Evolutionary conservation across 2,113 vertebrate genomes (phyloP).

Genomic region (Syrrhaptes paradoxus): DNA sequence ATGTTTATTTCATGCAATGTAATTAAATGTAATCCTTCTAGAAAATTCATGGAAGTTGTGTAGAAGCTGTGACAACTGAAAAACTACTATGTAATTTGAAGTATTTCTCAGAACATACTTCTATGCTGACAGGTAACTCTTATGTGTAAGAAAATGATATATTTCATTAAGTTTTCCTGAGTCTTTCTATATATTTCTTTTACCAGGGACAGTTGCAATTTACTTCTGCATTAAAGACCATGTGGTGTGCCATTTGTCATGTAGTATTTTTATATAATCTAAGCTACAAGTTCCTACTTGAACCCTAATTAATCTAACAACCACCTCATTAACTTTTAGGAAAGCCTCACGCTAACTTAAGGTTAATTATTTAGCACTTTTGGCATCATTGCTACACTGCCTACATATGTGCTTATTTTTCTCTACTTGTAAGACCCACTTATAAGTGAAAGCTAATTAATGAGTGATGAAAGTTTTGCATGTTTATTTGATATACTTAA

Average conservation of each 20-base stretch:
- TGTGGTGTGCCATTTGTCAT: conserved; percentile 87
- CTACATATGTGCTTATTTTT: conserved; percentile 7
- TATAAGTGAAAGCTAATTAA: conserved; percentile 1
- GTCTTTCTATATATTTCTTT: conserved; percentile 84
- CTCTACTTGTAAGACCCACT: background rate
- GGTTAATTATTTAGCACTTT: conserved; percentile 85
- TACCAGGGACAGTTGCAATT: conserved; percentile 82
- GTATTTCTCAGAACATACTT: conserved; percentile 56
- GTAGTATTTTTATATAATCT: conserved; percentile 82
- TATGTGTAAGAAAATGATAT: conserved; percentile 83
- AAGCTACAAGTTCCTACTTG: conserved; percentile 71
- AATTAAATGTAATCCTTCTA: conserved; percentile 2
- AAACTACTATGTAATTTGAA: conserved; percentile 46
- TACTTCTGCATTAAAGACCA: conserved; percentile 90
- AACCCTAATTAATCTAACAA: conserved; percentile 87
- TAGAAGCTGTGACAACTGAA: background rate
- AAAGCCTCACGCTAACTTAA: conserved; percentile 76
- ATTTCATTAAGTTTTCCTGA: conserved; percentile 79
- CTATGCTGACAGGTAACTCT: conserved; percentile 75
- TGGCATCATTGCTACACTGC: background rate
- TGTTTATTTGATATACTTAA: background rate
- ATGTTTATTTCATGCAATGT: background rate
- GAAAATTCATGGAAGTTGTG: background rate
- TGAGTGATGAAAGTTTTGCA: background rate
- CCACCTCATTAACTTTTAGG: conserved; percentile 87